Conservation (phyloP, 2,888 invertebrate species). For the Rapana venosa region DNA sequence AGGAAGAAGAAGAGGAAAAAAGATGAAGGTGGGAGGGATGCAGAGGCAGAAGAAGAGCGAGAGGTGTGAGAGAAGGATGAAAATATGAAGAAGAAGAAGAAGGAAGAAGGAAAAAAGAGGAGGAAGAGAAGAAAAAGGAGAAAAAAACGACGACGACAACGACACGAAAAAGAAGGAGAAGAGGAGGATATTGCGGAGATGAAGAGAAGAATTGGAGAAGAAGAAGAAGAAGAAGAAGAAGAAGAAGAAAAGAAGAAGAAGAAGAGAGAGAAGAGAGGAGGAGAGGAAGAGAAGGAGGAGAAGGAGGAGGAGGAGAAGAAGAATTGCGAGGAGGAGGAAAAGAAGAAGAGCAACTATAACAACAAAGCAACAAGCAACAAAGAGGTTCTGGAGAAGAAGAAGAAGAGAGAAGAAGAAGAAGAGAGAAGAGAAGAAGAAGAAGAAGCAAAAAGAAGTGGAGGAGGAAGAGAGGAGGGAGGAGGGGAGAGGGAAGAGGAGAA, state of each 20-base stretch:
- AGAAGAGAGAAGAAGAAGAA: neutral
- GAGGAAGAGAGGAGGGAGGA: neutral
- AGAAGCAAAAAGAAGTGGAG: neutral
- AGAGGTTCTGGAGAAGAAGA: neutral
- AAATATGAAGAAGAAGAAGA: neutral
- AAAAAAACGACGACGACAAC: neutral
- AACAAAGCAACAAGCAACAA: neutral
- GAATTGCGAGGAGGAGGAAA: neutral
- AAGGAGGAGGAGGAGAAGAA: neutral
- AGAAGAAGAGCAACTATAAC: neutral
- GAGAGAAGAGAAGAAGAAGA: neutral
- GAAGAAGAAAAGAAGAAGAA: neutral
- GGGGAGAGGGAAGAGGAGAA: neutral
- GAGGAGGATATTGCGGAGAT: neutral
- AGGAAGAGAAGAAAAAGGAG: neutral
- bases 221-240: neutral
- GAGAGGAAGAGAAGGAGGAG: neutral
- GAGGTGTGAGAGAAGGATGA: neutral
- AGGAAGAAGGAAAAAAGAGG: neutral
- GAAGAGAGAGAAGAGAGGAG: neutral
- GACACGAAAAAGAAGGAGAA: neutral
- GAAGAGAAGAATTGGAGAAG: neutral
- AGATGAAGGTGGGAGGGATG: neutral
- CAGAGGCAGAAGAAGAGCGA: neutral
- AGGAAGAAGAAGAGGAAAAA: neutral